A percentile compares a stretch with the other conserved stretches of the same genome.
These are phyloP conservation scores for Eufriesea mexicana DNA, from an alignment of 1,140 invertebrate genomes.

Conservation along the genomic window DNA sequence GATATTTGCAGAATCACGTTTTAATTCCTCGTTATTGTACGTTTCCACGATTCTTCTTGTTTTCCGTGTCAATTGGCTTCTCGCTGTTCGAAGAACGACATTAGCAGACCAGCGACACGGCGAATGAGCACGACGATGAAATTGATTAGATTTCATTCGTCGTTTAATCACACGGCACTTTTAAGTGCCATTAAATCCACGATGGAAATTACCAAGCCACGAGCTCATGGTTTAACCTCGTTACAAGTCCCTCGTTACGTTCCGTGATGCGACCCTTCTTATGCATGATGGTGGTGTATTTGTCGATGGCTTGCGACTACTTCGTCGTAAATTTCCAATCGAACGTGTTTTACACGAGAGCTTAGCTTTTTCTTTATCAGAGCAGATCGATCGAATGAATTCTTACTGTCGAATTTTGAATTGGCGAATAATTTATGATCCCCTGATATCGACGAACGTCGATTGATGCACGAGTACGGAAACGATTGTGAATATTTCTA, in stretches of 20 bases:
- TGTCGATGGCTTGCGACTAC: conserved; percentile 18
- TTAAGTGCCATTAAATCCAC: conserved; percentile 47
- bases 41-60: conserved; percentile 2
- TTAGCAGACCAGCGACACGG: not conserved
- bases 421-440: too few relatives aligned
- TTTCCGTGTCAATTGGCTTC: conserved; percentile 7
- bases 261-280: conserved; percentile 19
- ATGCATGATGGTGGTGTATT: conserved; percentile 25
- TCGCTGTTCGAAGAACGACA: not conserved
- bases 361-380: too few relatives aligned
- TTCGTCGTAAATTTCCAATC: not conserved
- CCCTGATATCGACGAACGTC: too few relatives aligned
- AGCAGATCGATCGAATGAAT: too few relatives aligned
- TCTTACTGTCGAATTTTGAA: too few relatives aligned
- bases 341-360: not conserved
- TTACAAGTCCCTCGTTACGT: conserved; percentile 47
- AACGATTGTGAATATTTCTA: too few relatives aligned
- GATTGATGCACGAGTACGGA: too few relatives aligned
- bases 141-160: conserved; percentile 48
- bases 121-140: conserved; percentile 19
- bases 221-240: conserved; percentile 41
- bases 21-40: too few relatives aligned
- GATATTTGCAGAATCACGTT: not conserved
- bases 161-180: conserved; percentile 48
- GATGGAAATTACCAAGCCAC: conserved; percentile 51